Base-by-base conservation (phyloP, 1,140 invertebrate genomes). In the Oreohelix idahoensis region DNA sequence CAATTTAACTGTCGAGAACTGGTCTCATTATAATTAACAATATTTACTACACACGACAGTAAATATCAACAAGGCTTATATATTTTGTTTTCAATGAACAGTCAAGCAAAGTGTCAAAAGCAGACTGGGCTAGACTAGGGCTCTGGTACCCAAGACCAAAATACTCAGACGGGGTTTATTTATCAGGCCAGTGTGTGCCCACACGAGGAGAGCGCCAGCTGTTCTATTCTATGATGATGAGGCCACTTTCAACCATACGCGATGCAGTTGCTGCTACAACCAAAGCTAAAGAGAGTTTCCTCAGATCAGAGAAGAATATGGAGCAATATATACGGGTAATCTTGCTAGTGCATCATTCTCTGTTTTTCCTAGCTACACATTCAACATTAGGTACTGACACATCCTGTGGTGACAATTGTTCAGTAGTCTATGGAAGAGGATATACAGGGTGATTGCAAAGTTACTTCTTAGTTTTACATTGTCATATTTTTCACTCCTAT, bases 161-260 rank as follows among this genome's bases (percentile, higher is more conserved):
- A 36, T 92, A 92, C 86, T 86, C 86, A 15, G 91, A 92, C 83
- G 78, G 90, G 26, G 84, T 91, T 45, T 92, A 92, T 83, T 88
- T 88, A 74, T 92, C 91, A 0, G 84, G 84, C n/a, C 90, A 88
- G 71, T 92, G 89, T 83, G 76, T 87, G 76, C 91, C 91, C n/a
- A 87, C 87, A 29, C 85, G 86, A 35, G 90, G 90, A 20, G 92
- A 92, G 84, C 86, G 81, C 32, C 87, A 88, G 69, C 76, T 92
- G 63, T 91, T 92, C 79, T 87, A 89, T 75, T 85, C 88, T 35
- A 88, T 90, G 88, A 86, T 90, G 83, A 86, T 80, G 39, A 84
- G 91, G 15, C 86, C 89, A 35, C 71, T 80, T 15, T 84, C 89
- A 38, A 83, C 87, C 15, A 84, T 91, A 20, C 80, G 90, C 13